These are phyloP conservation scores for Calameuta pallipes DNA, from an alignment of 2,888 invertebrate species.

Conservation along the genomic window DNA sequence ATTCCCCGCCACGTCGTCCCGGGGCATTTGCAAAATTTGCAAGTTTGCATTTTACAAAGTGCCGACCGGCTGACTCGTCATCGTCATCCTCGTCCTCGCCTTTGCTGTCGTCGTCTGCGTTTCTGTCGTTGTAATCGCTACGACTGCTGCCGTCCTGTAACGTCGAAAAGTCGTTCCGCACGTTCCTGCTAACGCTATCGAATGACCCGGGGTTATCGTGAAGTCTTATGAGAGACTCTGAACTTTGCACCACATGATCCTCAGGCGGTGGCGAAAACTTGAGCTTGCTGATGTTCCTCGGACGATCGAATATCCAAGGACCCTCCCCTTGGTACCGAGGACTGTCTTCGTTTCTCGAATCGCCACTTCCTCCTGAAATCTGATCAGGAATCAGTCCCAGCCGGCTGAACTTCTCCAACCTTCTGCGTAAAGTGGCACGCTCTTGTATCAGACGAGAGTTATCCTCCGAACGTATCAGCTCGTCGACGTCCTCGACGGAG, in stretches of 20 bases:
- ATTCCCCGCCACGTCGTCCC: conserved; percentile 6
- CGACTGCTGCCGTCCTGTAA: conserved; percentile 24
- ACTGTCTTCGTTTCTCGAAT: not conserved
- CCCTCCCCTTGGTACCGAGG: not conserved
- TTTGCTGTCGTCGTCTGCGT: conserved; percentile 15
- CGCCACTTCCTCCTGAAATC: not conserved
- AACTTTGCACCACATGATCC: conserved; percentile 29
- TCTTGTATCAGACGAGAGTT: conserved; percentile 43
- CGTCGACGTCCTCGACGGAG: conserved; percentile 53
- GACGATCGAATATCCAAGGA: conserved; percentile 2
- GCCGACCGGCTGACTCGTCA: conserved; percentile 16
- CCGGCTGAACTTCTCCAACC: conserved; percentile 13
- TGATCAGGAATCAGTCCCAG: not conserved
- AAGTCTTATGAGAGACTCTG: conserved; percentile 17
- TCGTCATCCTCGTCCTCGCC: conserved; percentile 16
- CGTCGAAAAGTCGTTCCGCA: conserved; percentile 14
- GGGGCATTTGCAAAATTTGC: conserved; percentile 39
- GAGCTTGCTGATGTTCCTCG: conserved; percentile 25
- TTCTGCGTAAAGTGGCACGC: conserved; percentile 26
- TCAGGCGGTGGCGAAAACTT: conserved; percentile 52
- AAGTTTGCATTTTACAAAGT: conserved; percentile 48
- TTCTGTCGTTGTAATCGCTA: conserved; percentile 17
- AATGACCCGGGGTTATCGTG: conserved; percentile 30
- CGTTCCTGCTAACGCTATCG: conserved; percentile 25
- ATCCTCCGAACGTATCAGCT: conserved; percentile 51